Base-by-base conservation (phyloP, 2,888 invertebrate species). In the Anaspis maculata region DNA sequence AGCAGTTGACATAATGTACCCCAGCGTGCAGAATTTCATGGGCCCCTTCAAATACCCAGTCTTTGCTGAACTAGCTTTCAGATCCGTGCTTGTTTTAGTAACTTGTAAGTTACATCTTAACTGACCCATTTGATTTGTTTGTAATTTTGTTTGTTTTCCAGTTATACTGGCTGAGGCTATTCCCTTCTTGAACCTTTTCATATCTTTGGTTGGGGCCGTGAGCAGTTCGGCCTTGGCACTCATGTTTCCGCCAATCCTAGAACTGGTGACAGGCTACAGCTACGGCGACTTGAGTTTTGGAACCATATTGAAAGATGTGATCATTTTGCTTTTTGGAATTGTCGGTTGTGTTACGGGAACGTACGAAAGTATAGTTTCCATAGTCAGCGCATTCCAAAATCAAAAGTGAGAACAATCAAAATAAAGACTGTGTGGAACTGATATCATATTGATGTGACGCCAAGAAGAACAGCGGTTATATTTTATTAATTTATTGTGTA, bases 121-220 rank as follows among this genome's bases (percentile, higher is more conserved):
- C 3, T 5, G 11, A 9, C n/a, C 15, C 9, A 11, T n/a, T n/a
- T n/a, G n/a, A n/a, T n/a, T 23, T 29, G 13, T 34, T 13, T 14
- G 3, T 26, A 3, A 13, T 9, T 25, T 7, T 25, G 11, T 3
- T 13, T n/a, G 14, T 27, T 29, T 26, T 34, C 27, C 25, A 92
- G 91, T 92, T 69, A 64, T 77, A 6, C 66, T 92, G 45, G 92
- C 94, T 0, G 87, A 87, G 57, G 71, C 83, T 1, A 85, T 95
- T 36, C 94, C 94, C 0, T 76, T 87, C 48, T 67, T 95, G 41
- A 82, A 83, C 2, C 69, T 89, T 2, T 88, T 94, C 65, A 94
- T 95, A 47, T 91, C 92, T 0, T 64, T 95, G 41, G 87, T 95
- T 15, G 95, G 95, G 3, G 89, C 94, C 0, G 74, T 94, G 0